A percentile compares a stretch with the other conserved stretches of the same genome.
Conservation (phyloP, 2,888 invertebrate species). For the Petrolisthes cinctipes region DNA sequence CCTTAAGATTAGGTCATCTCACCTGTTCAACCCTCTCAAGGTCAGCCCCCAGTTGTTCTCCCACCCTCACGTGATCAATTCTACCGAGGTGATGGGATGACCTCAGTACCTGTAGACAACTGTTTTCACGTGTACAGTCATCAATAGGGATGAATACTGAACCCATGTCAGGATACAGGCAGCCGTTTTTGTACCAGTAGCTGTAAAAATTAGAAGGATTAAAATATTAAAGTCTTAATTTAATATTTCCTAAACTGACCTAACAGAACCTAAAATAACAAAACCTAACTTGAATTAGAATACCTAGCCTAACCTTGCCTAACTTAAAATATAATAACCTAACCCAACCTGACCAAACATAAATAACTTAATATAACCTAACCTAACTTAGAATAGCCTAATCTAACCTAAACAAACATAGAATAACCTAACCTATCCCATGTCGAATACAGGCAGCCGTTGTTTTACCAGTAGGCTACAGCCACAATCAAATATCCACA, state of each 20-base stretch:
- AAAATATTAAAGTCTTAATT: neutral
- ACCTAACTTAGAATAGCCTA: too few species aligned
- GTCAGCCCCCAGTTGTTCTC: slow-evolving; percentile 57
- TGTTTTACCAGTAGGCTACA: slow-evolving; percentile 64
- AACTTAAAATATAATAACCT: too few species aligned
- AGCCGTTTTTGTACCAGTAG: slow-evolving; percentile 63
- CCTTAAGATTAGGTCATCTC: neutral
- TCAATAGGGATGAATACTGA: slow-evolving; percentile 61
- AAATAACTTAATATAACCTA: too few species aligned
- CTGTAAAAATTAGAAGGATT: slow-evolving; percentile 16
- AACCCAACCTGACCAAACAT: too few species aligned
- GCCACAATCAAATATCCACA: too few species aligned
- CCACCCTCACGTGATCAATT: slow-evolving; percentile 35
- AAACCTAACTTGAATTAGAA: too few species aligned
- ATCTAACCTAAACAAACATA: too few species aligned
- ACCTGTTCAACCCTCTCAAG: slow-evolving; percentile 40
- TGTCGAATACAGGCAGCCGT: slow-evolving; percentile 59
- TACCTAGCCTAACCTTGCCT: too few species aligned
- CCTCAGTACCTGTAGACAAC: slow-evolving; percentile 51
- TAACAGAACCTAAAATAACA: too few species aligned
- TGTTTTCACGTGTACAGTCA: slow-evolving; percentile 43
- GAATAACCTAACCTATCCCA: slow-evolving; percentile 31
- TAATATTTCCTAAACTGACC: too few species aligned
- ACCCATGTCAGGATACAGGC: slow-evolving; percentile 57
- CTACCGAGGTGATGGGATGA: slow-evolving; percentile 41